Evolutionary conservation across 2,797 vertebrate genomes (phyloP).

Genomic region (Melanotaenia pygmaea): DNA sequence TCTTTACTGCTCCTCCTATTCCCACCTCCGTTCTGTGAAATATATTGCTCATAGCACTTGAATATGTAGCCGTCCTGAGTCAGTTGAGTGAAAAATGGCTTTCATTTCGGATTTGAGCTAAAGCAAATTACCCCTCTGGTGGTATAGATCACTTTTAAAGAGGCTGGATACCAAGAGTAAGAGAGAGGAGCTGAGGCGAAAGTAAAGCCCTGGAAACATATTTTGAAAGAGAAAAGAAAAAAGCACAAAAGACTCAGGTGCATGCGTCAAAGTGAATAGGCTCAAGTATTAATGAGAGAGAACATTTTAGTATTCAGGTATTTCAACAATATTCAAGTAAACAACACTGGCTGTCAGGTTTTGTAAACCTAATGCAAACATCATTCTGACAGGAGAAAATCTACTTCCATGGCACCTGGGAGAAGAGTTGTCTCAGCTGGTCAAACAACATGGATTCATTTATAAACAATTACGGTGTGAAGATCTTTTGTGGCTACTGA

Average conservation of each 20-base stretch:
- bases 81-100: constrained; percentile 69
- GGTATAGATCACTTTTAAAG: constrained; percentile 69
- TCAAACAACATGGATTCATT: constrained; percentile 14
- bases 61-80: constrained; percentile 63
- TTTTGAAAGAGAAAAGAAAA: constrained; percentile 34
- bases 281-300: constrained; percentile 36
- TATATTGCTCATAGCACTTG: constrained; percentile 61
- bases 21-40: constrained; percentile 39
- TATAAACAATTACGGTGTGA: constrained; percentile 9
- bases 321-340: constrained; percentile 25
- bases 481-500: constrained; percentile 23
- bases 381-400: constrained; percentile 22
- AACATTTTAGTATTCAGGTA: constrained; percentile 25
- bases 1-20: constrained; percentile 36
- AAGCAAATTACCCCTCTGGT: constrained; percentile 73
- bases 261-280: constrained; percentile 49
- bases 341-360: not conserved
- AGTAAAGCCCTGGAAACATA: constrained; percentile 26
- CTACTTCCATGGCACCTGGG: not conserved
- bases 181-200: not conserved
- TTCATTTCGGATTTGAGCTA: constrained; percentile 72
- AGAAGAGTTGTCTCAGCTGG: constrained; percentile 15
- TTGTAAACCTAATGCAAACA: constrained; percentile 14
- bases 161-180: constrained; percentile 20
- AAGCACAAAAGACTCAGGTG: constrained; percentile 8